Conservation (phyloP, 2,113 vertebrate species). For the Agapornis roseicollis region DNA sequence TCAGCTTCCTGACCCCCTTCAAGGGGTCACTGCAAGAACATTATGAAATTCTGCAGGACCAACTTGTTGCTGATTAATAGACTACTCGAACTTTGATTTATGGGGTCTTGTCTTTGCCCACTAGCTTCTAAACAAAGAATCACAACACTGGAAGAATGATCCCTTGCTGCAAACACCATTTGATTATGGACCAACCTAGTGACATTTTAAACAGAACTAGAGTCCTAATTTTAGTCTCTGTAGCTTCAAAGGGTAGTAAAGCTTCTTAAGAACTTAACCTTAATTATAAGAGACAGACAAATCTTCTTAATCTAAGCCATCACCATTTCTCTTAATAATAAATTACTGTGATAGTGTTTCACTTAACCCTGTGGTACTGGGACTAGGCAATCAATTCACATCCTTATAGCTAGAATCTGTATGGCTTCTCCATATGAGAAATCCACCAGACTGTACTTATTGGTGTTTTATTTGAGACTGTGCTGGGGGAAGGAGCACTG, state of each 20-base stretch:
- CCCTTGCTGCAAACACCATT: not conserved
- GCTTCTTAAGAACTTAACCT: constrained; percentile 59
- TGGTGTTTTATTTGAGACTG: not conserved
- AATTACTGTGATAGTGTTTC: constrained; percentile 57
- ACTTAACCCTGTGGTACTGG: constrained; percentile 44
- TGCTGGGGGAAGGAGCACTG: not conserved
- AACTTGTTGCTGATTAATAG: constrained; percentile 5
- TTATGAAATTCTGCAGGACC: not conserved
- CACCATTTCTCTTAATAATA: constrained; percentile 43
- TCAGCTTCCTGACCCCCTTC: too few relatives aligned
- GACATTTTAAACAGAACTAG: constrained; percentile 41
- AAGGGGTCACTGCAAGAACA: not conserved
- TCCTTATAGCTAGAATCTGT: not conserved
- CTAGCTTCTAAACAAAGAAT: not conserved
- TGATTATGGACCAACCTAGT: constrained; percentile 30
- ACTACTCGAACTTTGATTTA: not conserved
- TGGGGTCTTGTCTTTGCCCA: not conserved
- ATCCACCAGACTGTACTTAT: not conserved
- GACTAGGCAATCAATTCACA: not conserved
- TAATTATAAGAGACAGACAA: constrained; percentile 66
- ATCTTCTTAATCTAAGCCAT: constrained; percentile 68
- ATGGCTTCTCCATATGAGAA: not conserved
- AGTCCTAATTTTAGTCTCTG: constrained; percentile 51
- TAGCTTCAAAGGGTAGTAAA: constrained; percentile 54
- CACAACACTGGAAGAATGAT: not conserved